Percentiles rank a stretch among this genome's conserved stretches.
Evolutionary conservation across 2,113 vertebrate genomes (phyloP).

Genomic region (Callipepla squamata): DNA sequence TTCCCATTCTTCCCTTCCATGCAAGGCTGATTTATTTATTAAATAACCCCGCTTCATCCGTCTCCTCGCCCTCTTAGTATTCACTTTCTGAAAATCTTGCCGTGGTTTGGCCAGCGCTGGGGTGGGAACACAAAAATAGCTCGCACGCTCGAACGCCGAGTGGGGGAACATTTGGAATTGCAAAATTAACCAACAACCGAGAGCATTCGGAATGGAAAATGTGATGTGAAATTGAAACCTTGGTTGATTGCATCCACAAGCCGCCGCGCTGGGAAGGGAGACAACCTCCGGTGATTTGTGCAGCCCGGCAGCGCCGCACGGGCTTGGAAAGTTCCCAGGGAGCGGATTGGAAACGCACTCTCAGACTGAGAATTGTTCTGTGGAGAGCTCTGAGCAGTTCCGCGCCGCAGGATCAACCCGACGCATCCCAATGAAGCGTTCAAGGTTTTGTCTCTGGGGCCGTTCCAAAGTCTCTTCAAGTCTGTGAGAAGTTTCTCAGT

Average conservation of each 20-base stretch:
- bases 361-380: background rate
- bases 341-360: background rate
- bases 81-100: background rate
- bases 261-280: background rate
- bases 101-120: rapidly evolving
- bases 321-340: background rate
- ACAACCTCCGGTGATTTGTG: background rate
- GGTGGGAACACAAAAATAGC: background rate
- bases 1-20: background rate
- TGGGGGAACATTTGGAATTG: background rate
- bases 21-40: background rate
- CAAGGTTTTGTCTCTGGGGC: rapidly evolving
- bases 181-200: background rate
- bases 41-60: background rate
- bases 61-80: background rate
- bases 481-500: background rate
- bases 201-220: background rate
- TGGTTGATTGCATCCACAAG: background rate
- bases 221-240: background rate
- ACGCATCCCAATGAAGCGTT: rapidly evolving
- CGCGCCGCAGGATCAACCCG: background rate
- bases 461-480: background rate
- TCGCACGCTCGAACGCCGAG: background rate
- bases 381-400: background rate
- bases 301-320: background rate